These are phyloP conservation scores for Galerucella pusilla DNA, from an alignment of 2,888 invertebrate genomes.

Conservation along the genomic window DNA sequence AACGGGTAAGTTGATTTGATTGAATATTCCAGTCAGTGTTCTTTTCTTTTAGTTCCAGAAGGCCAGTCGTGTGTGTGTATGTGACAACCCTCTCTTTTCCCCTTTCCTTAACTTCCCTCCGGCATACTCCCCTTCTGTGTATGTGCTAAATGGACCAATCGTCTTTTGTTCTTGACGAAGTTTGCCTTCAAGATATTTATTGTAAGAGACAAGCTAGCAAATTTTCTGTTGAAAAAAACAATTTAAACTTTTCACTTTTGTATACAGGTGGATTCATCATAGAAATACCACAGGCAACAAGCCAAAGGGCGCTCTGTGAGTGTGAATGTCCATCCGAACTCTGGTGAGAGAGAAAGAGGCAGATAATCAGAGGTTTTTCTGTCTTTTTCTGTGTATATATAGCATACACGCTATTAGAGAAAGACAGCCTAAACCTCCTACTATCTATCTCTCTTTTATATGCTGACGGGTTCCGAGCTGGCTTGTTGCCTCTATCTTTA, in stretches of 20 bases:
- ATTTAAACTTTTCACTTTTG: neutral
- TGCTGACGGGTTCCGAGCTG: too few species aligned
- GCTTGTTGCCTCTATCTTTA: too few species aligned
- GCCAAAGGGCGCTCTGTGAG: too few species aligned
- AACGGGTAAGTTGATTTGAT: conserved; percentile 63
- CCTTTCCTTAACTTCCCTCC: conserved; percentile 33
- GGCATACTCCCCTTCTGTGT: conserved; percentile 35
- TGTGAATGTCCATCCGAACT: too few species aligned
- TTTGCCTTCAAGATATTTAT: conserved; percentile 42
- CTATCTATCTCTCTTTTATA: too few species aligned
- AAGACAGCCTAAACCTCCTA: too few species aligned
- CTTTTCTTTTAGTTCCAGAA: conserved; percentile 62
- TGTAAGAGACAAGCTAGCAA: conserved; percentile 35
- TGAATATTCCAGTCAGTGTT: conserved; percentile 65
- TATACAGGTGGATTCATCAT: too few species aligned
- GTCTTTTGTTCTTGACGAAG: conserved; percentile 43
- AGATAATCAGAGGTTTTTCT: too few species aligned
- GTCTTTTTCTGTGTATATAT: too few species aligned
- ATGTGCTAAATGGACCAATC: conserved; percentile 46
- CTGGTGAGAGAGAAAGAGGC: too few species aligned
- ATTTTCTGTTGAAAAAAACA: conserved; percentile 24
- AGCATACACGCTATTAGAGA: too few species aligned
- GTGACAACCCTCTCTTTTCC: conserved; percentile 44
- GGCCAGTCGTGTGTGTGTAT: conserved; percentile 62
- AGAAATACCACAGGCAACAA: too few species aligned